Base-by-base conservation (phyloP, 2,888 invertebrate species). In the Ctena decussata region DNA sequence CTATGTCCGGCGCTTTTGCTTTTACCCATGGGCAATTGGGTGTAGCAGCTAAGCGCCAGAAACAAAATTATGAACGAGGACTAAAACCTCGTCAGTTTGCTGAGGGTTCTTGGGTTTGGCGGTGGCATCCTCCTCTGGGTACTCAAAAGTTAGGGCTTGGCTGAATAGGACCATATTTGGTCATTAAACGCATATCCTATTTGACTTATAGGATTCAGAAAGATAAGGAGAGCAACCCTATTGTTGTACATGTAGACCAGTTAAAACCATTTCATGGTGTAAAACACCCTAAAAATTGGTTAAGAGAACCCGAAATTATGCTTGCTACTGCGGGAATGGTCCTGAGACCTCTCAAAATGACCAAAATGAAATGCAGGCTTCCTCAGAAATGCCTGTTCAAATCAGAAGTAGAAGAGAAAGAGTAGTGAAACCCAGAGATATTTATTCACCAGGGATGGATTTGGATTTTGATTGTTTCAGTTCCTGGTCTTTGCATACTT, bases 161-260 rank as follows among this genome's bases (percentile, higher is more conserved):
- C 6, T 80, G 74, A 60, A 73, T 57, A 24, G 80, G 80, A 27
- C 80, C 73, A 18, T 80, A 72, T 41, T 39, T 39, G n/a, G 74
- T 80, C 35, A 24, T 80, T 65, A 27, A 46, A 3, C 57, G 73
- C 57, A n/a, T 80, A 0, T 37, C 74, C 27, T n/a, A 80, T n/a
- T 18, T 65, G 12, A 74, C 60, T 1, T 74, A 80, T 46, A 69
- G 0, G 53, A 72, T 80, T 60, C 41, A 69, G n/a, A 32, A 60
- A 75, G n/a, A 69, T 8, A 27, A 37, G 30, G 15, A 27, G 1
- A n/a, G 27, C 18, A 44, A 41, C 11, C 41, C 37, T 27, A 65
- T 73, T 32, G 73, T 65, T 3, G 60, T 80, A 15, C 80, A 80
- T 74, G 80, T 80, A 37, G 80, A 85, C 74, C 82, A 85, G 32